phyloP scores from a whole-genome alignment of 2,113 vertebrate genomes.

The Urocolius indicus region DNA sequence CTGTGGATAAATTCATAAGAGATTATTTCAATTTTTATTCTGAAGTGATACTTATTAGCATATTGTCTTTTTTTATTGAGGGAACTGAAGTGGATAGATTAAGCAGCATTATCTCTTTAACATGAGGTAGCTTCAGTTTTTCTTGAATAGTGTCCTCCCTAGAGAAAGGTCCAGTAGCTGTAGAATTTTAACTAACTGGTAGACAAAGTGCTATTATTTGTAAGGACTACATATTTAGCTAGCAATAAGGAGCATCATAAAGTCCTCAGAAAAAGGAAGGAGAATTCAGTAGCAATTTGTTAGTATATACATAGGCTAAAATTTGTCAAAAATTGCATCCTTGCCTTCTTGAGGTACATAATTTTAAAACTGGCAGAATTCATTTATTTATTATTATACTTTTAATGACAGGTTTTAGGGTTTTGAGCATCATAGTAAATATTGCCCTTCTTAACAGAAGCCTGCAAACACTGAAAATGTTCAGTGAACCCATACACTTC shows the following conservation, averaged over 20 bases:
- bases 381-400: background rate
- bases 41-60: slow-evolving; percentile 56
- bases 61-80: slow-evolving; percentile 40
- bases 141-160: background rate
- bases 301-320: background rate
- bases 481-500: background rate
- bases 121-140: slow-evolving; percentile 2
- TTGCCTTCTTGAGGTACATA: background rate
- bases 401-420: background rate
- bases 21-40: slow-evolving; percentile 67
- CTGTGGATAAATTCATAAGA: slow-evolving; percentile 63
- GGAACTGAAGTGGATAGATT: slow-evolving; percentile 2
- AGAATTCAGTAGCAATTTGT: background rate
- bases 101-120: slow-evolving; percentile 34
- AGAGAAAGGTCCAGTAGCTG: background rate
- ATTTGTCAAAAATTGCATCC: background rate
- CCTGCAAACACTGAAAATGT: background rate
- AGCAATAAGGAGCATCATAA: background rate
- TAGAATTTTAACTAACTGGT: slow-evolving; percentile 30
- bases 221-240: background rate
- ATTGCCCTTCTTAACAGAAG: background rate
- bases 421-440: background rate
- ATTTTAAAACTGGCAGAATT: background rate
- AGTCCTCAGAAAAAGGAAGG: background rate
- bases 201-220: background rate